These are phyloP conservation scores for Pitangus sulphuratus DNA, from an alignment of 2,797 vertebrate genomes.

Conservation along the genomic window DNA sequence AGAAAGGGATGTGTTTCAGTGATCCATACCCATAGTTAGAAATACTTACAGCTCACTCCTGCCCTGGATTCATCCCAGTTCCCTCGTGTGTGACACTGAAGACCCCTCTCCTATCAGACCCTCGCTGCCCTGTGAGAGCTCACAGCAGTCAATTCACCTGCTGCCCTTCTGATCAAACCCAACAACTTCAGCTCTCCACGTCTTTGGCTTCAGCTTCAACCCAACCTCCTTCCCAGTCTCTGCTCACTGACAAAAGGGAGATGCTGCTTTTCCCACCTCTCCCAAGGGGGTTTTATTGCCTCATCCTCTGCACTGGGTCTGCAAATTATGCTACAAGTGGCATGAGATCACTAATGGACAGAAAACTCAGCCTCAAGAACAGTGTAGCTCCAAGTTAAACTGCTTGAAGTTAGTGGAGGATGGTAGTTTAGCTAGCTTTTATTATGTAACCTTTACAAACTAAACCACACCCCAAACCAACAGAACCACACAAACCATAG, in stretches of 20 bases:
- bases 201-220: not conserved
- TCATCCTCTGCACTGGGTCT: not conserved
- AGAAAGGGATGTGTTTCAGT: not conserved
- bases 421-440: not conserved
- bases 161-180: not conserved
- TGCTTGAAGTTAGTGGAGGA: not conserved
- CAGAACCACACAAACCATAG: not conserved
- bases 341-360: accelerated
- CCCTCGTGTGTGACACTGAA: not conserved
- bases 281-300: not conserved
- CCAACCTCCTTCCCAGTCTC: not conserved
- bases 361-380: not conserved
- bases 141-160: not conserved
- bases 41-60: not conserved
- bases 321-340: not conserved
- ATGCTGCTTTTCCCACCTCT: not conserved
- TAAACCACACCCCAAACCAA: not conserved
- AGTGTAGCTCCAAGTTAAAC: not conserved
- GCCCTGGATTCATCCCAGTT: not conserved
- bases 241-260: not conserved
- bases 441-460: not conserved
- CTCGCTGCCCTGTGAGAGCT: not conserved
- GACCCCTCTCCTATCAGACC: not conserved
- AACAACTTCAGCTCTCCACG: not conserved
- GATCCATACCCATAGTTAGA: not conserved